Conservation (phyloP, 1,140 invertebrate species). For the Brachionus paranguensis region DNA sequence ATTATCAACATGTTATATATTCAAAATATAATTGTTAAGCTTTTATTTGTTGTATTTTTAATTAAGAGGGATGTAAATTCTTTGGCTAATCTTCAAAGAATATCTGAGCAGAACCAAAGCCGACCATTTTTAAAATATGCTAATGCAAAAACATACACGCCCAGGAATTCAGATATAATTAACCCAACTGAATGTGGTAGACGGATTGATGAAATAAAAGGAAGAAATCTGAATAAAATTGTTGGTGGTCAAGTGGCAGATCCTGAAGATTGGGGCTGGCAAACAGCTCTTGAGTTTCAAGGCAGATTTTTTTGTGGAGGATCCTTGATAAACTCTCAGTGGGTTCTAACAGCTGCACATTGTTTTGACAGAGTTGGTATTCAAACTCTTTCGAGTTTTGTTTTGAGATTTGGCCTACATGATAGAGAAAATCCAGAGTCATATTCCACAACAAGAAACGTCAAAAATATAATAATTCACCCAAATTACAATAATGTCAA, state of each 20-base stretch:
- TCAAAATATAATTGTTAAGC: too few relatives aligned
- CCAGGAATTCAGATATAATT: too few relatives aligned
- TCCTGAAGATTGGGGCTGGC: constrained; percentile 31
- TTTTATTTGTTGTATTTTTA: too few relatives aligned
- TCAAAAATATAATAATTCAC: background rate
- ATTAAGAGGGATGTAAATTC: too few relatives aligned
- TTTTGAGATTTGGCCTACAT: background rate
- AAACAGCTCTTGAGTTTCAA: background rate
- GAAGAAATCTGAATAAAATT: background rate
- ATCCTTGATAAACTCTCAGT: constrained; percentile 60
- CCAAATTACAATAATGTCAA: background rate
- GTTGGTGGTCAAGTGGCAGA: constrained; percentile 17
- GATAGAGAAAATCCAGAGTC: background rate
- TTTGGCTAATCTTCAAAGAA: too few relatives aligned
- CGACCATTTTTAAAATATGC: too few relatives aligned
- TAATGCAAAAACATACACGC: too few relatives aligned
- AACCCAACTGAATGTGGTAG: background rate
- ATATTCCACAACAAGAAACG: background rate
- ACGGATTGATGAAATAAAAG: background rate
- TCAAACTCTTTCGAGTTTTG: background rate
- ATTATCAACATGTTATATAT: too few relatives aligned
- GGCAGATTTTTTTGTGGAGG: constrained; percentile 52
- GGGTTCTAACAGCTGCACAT: constrained; percentile 66
- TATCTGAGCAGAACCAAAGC: too few relatives aligned
- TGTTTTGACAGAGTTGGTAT: constrained; percentile 51